A percentile compares a stretch with the other conserved stretches of the same genome.
phyloP scores from a whole-genome alignment of 2,113 vertebrate genomes.

The Chrysemys picta region DNA sequence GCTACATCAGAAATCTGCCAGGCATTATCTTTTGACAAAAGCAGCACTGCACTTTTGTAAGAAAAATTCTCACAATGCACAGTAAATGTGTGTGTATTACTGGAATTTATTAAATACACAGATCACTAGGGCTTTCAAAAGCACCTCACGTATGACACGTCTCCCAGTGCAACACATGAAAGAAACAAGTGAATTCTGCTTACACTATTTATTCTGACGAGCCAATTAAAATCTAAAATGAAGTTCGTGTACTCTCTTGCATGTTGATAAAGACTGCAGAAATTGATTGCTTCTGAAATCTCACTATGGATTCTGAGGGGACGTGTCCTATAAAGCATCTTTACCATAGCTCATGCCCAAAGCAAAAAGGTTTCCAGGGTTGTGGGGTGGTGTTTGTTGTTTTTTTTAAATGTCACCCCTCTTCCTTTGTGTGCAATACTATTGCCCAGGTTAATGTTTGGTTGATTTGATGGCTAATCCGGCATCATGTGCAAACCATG shows the following conservation, averaged over 20 bases:
- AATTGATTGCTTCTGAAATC: background rate
- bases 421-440: accelerated
- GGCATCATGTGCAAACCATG: background rate
- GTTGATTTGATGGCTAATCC: background rate
- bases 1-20: background rate
- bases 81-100: background rate
- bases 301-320: background rate
- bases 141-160: accelerated
- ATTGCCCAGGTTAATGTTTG: background rate
- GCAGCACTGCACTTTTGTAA: background rate
- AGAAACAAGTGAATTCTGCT: background rate
- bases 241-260: accelerated
- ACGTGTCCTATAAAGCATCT: background rate
- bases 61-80: background rate
- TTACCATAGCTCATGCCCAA: background rate
- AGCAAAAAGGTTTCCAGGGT: background rate
- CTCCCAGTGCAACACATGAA: background rate
- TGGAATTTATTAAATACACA: background rate
- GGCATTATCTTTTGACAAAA: background rate
- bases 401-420: constrained; percentile 44
- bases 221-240: accelerated
- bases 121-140: accelerated
- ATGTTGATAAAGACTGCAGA: background rate
- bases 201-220: background rate
- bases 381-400: background rate